Base-by-base conservation (phyloP, 2,888 invertebrate species). In the Oligia strigilis region DNA sequence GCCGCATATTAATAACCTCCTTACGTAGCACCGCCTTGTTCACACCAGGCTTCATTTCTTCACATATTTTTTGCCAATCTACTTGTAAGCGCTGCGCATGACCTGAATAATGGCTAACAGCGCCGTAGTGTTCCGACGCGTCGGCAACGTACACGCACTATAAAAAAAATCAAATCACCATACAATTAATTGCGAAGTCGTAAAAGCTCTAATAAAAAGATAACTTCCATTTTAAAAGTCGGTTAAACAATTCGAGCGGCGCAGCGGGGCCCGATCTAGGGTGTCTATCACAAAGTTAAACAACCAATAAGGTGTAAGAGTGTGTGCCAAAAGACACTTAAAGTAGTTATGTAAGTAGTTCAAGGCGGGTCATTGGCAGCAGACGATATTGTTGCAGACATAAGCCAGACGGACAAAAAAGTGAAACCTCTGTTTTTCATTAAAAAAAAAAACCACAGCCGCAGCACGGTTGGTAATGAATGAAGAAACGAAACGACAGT, bases 391-490 rank as follows among this genome's bases (percentile, higher is more conserved):
- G 92, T 91, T 93, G 92, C 95, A 96, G 96, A 96, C 96, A 91
- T 91, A 89, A 91, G 92, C 95, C 95, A 97, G 97, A 96, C 97
- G 93, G 91, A 90, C 96, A 97, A 97, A 96, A 96, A 97, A 96
- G 95, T 95, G 95, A 96, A 96, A 96, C 95, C 93, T 92, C 93
- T 92, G 93, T 92, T 95, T 96, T 96, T 95, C 93, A 91, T 90
- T 87, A 87, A 88, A 91, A 89, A 90, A 91, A 89, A 90, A 80
- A 87, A n/a, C 81, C 82, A 82, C 85, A 84, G 82, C 83, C 80
- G 67, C 85, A 82, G 80, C 79, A 87, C 85, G 80, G 78, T 79
- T 72, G 77, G 77, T 89, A 87, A 89, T 90, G 88, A 90, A 88
- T 88, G 88, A 87, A 89, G 80, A 83, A 86, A 88, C 87, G 82